Evolutionary conservation across 2,888 invertebrate genomes (phyloP), one percentile per base, ranked within the genome.

Genomic region (Escarpia spicata): DNA sequence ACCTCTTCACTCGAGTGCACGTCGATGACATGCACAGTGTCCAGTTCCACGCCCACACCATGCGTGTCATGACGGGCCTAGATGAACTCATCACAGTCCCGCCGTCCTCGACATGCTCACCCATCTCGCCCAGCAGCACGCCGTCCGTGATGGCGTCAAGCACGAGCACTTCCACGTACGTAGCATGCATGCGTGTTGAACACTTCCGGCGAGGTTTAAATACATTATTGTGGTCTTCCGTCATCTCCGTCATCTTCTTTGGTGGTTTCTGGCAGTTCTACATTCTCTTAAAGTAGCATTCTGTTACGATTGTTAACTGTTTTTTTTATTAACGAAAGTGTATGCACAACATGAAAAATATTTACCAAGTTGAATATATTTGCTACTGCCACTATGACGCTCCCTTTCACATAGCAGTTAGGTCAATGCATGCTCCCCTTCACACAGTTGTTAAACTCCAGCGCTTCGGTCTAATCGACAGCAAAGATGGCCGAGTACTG

Each of bases 51-150:
- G 92, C 93, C 91, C 94, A 94, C 92, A 90, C 90, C 90, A 26
- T 94, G 31, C 92, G 94, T 58, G 93, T 94, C 43, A 58, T 92
- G 91, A 94, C 93, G 92, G 94, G 94, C 45, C 91, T 93, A 37
- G 93, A 93, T 92, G 89, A 90, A 75, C 91, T 92, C 91, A 92
- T 94, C 91, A 92, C 92, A 93, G 93, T 60, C 92, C 92, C n/a
- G 31, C 15, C 60, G 75, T 75, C 19, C 93, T 94, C 15, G 37
- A 92, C 3, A 93, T 93, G 31, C 93, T 94, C 3, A 91, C 43
- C 0, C 94, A 94, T 90, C 90, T 94, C 43, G 93, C 93, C 31
- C 19, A 92, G 0, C 94, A 94, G 93, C 94, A 94, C 93, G 43
- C 43, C 9, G 92, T 89, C 1, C 75, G 93, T 19, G 89, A 92